Percentiles rank a stretch among this genome's conserved stretches.
Evolutionary conservation across 2,888 invertebrate genomes (phyloP).

Genomic region (Eupithecia vulgata): DNA sequence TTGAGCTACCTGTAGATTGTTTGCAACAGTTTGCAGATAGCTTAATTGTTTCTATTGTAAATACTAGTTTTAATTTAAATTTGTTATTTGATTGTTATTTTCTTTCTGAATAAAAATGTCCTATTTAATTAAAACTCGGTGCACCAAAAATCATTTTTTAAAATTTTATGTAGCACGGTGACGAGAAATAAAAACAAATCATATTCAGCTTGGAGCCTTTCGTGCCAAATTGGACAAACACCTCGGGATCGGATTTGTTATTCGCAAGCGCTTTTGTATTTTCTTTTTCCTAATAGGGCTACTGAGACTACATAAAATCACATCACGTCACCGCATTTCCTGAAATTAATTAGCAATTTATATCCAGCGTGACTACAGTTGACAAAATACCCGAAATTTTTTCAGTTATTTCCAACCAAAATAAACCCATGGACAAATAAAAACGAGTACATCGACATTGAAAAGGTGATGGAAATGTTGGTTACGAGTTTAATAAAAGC

Average conservation of each 20-base stretch:
- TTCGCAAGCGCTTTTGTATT: background rate
- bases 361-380: background rate
- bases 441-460: slow-evolving; percentile 30
- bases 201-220: background rate
- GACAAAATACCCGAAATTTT: background rate
- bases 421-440: slow-evolving; percentile 14
- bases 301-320: background rate
- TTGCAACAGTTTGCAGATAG: no score
- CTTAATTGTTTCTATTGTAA: no score
- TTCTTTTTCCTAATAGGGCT: background rate
- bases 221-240: background rate
- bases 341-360: background rate
- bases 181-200: background rate
- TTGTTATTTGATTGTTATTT: no score
- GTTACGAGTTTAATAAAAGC: slow-evolving; percentile 39
- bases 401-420: slow-evolving; percentile 6
- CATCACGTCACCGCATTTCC: background rate
- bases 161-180: background rate
- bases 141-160: background rate
- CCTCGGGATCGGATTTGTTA: background rate
- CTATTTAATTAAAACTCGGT: background rate
- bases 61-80: no score
- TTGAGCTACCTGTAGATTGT: no score
- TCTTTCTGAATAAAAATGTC: no score
- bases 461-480: slow-evolving; percentile 35